Conservation (phyloP, 92 coral and sea anemone genomes). For the Porites evermanni region DNA sequence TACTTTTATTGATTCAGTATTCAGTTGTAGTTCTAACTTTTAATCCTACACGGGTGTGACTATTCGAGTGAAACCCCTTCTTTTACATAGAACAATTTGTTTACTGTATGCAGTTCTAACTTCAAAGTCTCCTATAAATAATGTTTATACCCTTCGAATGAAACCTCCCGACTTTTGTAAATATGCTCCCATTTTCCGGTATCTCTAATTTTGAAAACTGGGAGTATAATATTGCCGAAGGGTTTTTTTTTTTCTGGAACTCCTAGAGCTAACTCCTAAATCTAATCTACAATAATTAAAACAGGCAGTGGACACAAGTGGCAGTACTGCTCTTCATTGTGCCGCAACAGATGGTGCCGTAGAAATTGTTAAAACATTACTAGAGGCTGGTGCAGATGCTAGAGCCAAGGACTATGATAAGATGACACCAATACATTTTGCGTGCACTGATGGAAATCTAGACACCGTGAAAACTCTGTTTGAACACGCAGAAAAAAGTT, state of each 20-base stretch:
- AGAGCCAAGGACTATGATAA: conserved; percentile 77
- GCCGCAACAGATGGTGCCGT: conserved; percentile 71
- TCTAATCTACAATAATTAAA: background rate
- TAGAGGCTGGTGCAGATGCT: conserved; percentile 71
- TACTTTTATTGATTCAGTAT: too few relatives aligned
- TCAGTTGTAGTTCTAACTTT: too few relatives aligned
- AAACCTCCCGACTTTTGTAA: too few relatives aligned
- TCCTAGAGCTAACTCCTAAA: background rate
- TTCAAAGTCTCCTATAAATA: too few relatives aligned
- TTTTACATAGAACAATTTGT: too few relatives aligned
- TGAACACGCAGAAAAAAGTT: conserved; percentile 51
- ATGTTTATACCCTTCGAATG: too few relatives aligned
- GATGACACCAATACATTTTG: conserved; percentile 91
- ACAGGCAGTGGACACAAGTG: conserved; percentile 78
- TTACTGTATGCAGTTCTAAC: too few relatives aligned
- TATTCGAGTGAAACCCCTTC: too few relatives aligned
- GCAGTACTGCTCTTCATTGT: conserved; percentile 81
- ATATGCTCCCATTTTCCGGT: too few relatives aligned
- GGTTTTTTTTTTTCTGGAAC: background rate
- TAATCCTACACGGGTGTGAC: too few relatives aligned
- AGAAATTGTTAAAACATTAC: conserved; percentile 65
- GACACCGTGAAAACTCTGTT: conserved; percentile 66
- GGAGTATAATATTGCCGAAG: too few relatives aligned
- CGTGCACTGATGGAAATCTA: conserved; percentile 87
- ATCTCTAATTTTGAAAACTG: too few relatives aligned